Evolutionary conservation across 2,797 vertebrate species (phyloP).

Genomic region (Microhierax caerulescens): DNA sequence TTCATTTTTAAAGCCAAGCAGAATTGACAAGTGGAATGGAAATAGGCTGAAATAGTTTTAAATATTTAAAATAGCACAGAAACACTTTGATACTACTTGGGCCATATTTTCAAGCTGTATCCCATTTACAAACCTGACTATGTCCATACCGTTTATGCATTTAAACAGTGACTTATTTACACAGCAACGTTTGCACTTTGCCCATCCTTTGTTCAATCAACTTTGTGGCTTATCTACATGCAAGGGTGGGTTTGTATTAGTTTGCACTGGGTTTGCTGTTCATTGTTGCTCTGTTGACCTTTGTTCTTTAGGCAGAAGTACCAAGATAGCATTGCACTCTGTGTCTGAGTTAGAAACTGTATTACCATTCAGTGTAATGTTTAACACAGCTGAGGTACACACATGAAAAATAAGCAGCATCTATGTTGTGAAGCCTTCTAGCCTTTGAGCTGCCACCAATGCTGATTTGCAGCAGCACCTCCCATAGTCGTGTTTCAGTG

Average conservation of each 20-base stretch:
- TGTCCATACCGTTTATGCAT: accelerated
- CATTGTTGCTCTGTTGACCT: neutral
- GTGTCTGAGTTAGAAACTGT: neutral
- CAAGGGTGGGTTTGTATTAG: neutral
- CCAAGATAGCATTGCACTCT: neutral
- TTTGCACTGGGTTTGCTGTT: neutral
- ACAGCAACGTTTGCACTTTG: neutral
- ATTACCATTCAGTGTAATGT: neutral
- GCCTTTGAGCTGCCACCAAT: neutral
- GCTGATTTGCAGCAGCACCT: neutral
- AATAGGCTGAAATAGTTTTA: neutral
- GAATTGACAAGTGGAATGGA: neutral
- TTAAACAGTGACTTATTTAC: neutral
- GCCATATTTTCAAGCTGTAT: neutral
- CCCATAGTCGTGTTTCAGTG: neutral
- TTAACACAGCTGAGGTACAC: neutral
- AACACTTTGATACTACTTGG: neutral
- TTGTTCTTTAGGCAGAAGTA: neutral
- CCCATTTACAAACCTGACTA: neutral
- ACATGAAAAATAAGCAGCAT: neutral
- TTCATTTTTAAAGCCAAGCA: neutral
- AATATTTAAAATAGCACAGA: neutral
- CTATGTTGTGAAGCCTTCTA: neutral
- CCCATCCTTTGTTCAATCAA: neutral
- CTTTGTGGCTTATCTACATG: accelerated